Evolutionary conservation across 2,113 vertebrate genomes (phyloP).

Genomic region (Triplophysa rosa): DNA sequence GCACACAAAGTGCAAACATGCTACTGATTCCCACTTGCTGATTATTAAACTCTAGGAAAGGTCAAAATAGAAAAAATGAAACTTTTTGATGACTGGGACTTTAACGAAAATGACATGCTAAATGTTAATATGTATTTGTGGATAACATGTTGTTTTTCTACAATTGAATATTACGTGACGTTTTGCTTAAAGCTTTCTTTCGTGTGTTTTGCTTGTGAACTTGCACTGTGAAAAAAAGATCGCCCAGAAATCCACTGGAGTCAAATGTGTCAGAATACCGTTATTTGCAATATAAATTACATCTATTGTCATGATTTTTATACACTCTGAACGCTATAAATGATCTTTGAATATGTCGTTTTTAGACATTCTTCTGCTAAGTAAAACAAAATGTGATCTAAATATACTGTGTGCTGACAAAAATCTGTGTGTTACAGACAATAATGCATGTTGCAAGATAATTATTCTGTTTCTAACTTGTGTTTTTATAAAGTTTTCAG

Average conservation of each 20-base stretch:
- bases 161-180: background rate
- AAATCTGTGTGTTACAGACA: background rate
- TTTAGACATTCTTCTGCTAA: too few relatives aligned
- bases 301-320: background rate
- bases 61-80: conserved; percentile 8
- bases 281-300: conserved; percentile 23
- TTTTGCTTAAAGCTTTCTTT: conserved; percentile 1
- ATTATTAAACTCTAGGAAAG: background rate
- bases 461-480: background rate
- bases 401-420: conserved; percentile 1
- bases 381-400: background rate
- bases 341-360: too few relatives aligned
- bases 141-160: conserved; percentile 2
- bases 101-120: conserved; percentile 3
- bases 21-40: background rate
- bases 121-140: conserved; percentile 30
- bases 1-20: background rate
- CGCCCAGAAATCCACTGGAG: background rate
- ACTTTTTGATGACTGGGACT: background rate
- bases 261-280: background rate
- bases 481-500: conserved; percentile 14
- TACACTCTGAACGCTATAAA: too few relatives aligned
- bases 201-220: conserved; percentile 13
- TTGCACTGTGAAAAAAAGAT: conserved; percentile 34
- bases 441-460: conserved; percentile 51